These are phyloP conservation scores for Platysternon megacephalum DNA, from an alignment of 2,113 vertebrate species.

Conservation along the genomic window DNA sequence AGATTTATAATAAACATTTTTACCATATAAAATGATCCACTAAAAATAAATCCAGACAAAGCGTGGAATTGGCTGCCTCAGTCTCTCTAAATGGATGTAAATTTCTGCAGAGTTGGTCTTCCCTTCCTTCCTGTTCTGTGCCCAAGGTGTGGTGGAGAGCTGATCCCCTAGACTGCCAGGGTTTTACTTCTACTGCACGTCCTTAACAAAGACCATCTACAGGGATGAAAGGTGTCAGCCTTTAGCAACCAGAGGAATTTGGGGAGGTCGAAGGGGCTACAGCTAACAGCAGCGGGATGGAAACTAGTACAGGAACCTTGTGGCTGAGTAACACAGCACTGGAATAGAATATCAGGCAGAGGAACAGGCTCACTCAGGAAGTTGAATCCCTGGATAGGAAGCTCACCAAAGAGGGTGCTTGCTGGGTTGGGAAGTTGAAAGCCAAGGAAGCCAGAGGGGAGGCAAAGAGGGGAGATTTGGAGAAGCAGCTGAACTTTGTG, in stretches of 20 bases:
- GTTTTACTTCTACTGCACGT: neutral
- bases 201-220: neutral
- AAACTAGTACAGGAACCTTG: neutral
- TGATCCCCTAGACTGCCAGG: neutral
- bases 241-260: neutral
- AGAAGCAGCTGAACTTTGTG: neutral
- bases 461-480: neutral
- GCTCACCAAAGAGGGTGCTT: neutral
- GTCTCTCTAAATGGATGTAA: neutral
- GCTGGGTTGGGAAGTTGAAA: neutral
- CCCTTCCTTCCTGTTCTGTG: neutral
- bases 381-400: neutral
- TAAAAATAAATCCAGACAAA: rapidly evolving
- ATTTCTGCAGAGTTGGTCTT: neutral
- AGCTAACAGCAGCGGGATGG: neutral
- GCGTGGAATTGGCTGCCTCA: rapidly evolving
- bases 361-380: neutral
- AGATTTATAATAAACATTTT: neutral
- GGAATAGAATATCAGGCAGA: neutral
- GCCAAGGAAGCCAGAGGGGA: neutral
- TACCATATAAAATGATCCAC: rapidly evolving
- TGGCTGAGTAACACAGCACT: neutral
- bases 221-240: neutral
- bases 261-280: neutral
- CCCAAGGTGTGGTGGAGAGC: neutral